A percentile compares a stretch with the other conserved stretches of the same genome.
phyloP scores from a whole-genome alignment of 2,888 invertebrate species.

The Tachina fera region DNA sequence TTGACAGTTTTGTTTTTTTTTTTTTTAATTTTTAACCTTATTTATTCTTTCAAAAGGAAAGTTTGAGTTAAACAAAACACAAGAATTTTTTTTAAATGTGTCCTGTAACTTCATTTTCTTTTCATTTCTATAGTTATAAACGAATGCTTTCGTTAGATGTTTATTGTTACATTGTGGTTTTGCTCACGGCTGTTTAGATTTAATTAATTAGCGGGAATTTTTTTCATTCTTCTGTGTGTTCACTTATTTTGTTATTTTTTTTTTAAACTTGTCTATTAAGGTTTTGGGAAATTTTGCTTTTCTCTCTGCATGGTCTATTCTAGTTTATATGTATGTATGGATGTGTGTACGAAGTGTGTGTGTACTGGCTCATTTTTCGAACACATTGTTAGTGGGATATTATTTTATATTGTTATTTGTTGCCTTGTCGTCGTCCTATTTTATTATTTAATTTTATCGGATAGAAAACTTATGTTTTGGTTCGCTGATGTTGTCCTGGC shows the following conservation, averaged over 20 bases:
- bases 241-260: constrained; percentile 18
- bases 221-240: constrained; percentile 15
- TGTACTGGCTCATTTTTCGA: background rate
- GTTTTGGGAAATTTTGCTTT: constrained; percentile 32
- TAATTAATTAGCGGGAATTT: constrained; percentile 65
- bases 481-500: constrained; percentile 12
- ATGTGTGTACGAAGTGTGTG: background rate
- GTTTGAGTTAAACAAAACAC: no score
- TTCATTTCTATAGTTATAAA: constrained; percentile 4
- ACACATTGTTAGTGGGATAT: background rate
- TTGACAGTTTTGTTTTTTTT: no score
- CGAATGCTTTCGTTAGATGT: constrained; percentile 26
- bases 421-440: constrained; percentile 26
- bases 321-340: no score
- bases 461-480: constrained; percentile 56
- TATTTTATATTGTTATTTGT: constrained; percentile 6
- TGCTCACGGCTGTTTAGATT: constrained; percentile 60
- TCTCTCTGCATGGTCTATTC: background rate
- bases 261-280: constrained; percentile 19
- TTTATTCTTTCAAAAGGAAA: background rate
- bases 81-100: background rate
- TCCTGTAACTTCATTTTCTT: constrained; percentile 12
- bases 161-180: constrained; percentile 22
- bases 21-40: background rate
- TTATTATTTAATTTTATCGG: constrained; percentile 41